Evolutionary conservation across 2,113 vertebrate species (phyloP).

Genomic region (mouse (Mus musculus)): GRCm39 chrX:127652001-127652500

Average conservation of each 20-base stretch:
- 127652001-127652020: neutral
- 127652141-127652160: neutral
- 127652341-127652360: neutral
- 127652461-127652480: neutral
- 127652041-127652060: slow-evolving; percentile 4
- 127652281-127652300: neutral
- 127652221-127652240: neutral
- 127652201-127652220: neutral
- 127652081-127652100: neutral
- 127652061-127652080: neutral
- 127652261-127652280: neutral
- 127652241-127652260: neutral
- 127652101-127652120: neutral
- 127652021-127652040: neutral
- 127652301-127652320: neutral
- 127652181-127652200: neutral
- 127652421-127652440: neutral
- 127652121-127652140: neutral
- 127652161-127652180: neutral
- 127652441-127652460: neutral
- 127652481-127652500: neutral
- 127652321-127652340: neutral
- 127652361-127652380: neutral
- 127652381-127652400: neutral
- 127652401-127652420: neutral